Evolutionary conservation across 2,797 vertebrate species (phyloP).

Genomic region (Lagorchestes hirsutus): DNA sequence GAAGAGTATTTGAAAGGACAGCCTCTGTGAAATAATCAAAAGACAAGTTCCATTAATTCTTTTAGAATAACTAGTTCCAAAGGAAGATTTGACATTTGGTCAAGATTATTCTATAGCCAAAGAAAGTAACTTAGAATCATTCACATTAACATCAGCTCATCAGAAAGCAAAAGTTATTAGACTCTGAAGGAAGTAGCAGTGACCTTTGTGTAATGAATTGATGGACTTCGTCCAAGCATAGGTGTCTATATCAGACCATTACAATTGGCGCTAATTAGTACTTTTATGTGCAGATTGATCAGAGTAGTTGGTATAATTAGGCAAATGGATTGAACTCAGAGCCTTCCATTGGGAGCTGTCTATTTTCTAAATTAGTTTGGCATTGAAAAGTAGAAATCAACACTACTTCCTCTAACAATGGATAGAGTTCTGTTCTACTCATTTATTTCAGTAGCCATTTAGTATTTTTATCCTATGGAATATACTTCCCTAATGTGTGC

Average conservation of each 20-base stretch:
- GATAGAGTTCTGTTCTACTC: neutral
- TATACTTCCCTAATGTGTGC: neutral
- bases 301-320: slow-evolving; percentile 10
- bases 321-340: neutral
- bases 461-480: neutral
- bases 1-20: slow-evolving; percentile 30
- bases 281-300: slow-evolving; percentile 29
- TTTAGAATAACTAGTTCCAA: slow-evolving; percentile 61
- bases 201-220: slow-evolving; percentile 44
- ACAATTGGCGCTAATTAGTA: slow-evolving; percentile 48
- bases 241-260: slow-evolving; percentile 5
- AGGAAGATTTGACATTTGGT: slow-evolving; percentile 57
- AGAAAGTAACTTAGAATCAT: slow-evolving; percentile 58
- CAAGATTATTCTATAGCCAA: slow-evolving; percentile 34
- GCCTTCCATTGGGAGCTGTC: neutral
- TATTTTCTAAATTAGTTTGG: neutral
- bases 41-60: slow-evolving; percentile 58
- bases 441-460: neutral
- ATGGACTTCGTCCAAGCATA: slow-evolving; percentile 36
- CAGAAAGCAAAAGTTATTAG: slow-evolving; percentile 52
- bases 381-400: neutral
- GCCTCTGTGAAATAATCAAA: slow-evolving; percentile 71
- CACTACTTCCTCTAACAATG: neutral
- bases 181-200: slow-evolving; percentile 18
- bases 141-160: slow-evolving; percentile 49